phyloP scores from a whole-genome alignment of 2,888 invertebrate genomes.

The Drosophila ezoana region DNA sequence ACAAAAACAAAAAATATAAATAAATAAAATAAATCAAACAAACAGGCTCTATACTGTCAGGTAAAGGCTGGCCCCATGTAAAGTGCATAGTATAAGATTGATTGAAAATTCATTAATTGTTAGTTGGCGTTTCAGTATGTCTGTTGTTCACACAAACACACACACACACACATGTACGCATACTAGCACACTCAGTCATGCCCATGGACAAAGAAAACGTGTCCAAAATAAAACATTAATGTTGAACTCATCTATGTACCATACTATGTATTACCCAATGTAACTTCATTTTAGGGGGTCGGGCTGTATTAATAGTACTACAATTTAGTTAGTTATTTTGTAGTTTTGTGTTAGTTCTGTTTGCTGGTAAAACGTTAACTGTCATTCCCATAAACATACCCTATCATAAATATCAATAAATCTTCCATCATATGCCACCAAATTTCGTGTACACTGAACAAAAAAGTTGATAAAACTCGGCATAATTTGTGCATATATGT shows the following conservation, averaged over 20 bases:
- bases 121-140: slow-evolving; percentile 77
- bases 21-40: neutral
- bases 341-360: slow-evolving; percentile 64
- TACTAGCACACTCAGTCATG: slow-evolving; percentile 29
- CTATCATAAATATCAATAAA: slow-evolving; percentile 7
- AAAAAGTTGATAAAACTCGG: neutral
- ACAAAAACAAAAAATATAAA: slow-evolving; percentile 5
- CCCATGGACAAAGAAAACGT: neutral
- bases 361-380: slow-evolving; percentile 49
- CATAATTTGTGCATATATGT: neutral
- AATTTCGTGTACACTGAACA: slow-evolving; percentile 8
- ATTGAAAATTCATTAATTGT: slow-evolving; percentile 70
- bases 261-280: slow-evolving; percentile 12
- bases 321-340: slow-evolving; percentile 36
- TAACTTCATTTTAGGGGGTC: slow-evolving; percentile 15
- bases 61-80: slow-evolving; percentile 78
- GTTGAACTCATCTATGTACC: slow-evolving; percentile 30
- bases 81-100: slow-evolving; percentile 61
- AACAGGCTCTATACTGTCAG: slow-evolving; percentile 85
- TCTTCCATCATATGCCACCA: neutral
- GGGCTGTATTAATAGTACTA: slow-evolving; percentile 22
- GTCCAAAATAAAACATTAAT: slow-evolving; percentile 24
- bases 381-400: slow-evolving; percentile 34
- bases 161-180: slow-evolving; percentile 8
- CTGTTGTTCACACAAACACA: slow-evolving; percentile 57